Percentiles rank a stretch among this genome's conserved stretches.
Evolutionary conservation across 2,888 invertebrate genomes (phyloP).

Genomic region (Arctia plantaginis): DNA sequence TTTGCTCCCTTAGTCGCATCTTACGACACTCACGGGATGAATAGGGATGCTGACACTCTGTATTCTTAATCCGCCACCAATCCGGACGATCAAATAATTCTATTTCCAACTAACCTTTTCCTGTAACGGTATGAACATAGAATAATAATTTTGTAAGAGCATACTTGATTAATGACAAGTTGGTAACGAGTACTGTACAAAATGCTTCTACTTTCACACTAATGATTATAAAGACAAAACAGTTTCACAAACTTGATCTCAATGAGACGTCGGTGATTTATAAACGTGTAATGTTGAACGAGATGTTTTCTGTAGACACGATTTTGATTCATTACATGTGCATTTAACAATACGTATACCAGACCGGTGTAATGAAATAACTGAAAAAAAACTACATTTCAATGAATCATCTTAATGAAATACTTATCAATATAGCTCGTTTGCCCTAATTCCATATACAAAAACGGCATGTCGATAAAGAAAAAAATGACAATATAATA

Average conservation of each 20-base stretch:
- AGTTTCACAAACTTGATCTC: conserved; percentile 47
- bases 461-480: no score
- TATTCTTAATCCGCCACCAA: no score
- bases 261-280: conserved; percentile 46
- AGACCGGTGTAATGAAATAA: conserved; percentile 3
- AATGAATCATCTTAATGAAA: not conserved
- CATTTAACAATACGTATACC: not conserved
- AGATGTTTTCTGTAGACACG: conserved; percentile 29
- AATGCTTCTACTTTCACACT: conserved; percentile 48
- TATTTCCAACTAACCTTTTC: not conserved
- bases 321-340: conserved; percentile 24
- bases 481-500: no score
- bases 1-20: no score
- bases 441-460: no score
- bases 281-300: conserved; percentile 30
- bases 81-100: no score
- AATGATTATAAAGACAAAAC: conserved; percentile 53
- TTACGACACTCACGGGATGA: no score
- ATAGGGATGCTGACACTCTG: no score
- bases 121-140: conserved; percentile 27
- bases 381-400: not conserved
- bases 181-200: conserved; percentile 45
- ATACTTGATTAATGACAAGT: conserved; percentile 47
- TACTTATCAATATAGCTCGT: not conserved
- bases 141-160: conserved; percentile 51